These are phyloP conservation scores for Xestia c-nigrum DNA, from an alignment of 2,888 invertebrate species.

Conservation along the genomic window DNA sequence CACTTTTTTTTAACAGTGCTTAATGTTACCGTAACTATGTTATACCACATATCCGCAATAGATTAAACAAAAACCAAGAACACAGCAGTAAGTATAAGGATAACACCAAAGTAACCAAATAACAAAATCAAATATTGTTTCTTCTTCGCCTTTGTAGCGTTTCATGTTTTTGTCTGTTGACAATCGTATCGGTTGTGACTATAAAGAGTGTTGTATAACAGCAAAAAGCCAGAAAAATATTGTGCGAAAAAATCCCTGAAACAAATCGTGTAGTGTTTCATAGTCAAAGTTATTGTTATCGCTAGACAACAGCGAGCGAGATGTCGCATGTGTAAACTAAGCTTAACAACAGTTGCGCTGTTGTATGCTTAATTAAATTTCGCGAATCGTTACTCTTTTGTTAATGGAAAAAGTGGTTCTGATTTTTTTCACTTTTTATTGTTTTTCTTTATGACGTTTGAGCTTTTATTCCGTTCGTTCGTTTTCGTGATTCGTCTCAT, in stretches of 20 bases:
- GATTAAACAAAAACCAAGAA: constrained; percentile 8
- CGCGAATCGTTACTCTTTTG: constrained; percentile 8
- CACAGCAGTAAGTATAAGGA: constrained; percentile 6
- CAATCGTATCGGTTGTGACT: constrained; percentile 25
- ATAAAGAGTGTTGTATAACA: constrained; percentile 28
- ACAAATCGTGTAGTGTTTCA: constrained; percentile 40
- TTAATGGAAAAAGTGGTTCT: constrained; percentile 4
- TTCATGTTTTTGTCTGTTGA: constrained; percentile 39
- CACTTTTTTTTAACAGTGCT: neutral
- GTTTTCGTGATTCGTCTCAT: neutral
- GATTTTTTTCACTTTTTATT: constrained; percentile 4
- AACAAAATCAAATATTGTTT: constrained; percentile 23
- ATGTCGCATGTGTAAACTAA: constrained; percentile 24
- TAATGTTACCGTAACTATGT: neutral
- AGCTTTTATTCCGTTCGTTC: neutral
- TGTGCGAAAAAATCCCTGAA: constrained; percentile 30
- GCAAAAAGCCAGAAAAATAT: constrained; percentile 26
- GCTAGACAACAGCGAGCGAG: constrained; percentile 12
- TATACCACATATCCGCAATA: neutral
- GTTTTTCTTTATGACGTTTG: neutral
- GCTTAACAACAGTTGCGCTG: constrained; percentile 33
- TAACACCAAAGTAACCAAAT: constrained; percentile 14
- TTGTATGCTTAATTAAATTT: constrained; percentile 52
- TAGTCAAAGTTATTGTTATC: constrained; percentile 28
- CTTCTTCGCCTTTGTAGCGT: constrained; percentile 29